Percentiles rank a stretch among this genome's conserved stretches.
Evolutionary conservation across 2,888 invertebrate genomes (phyloP).

Genomic region (Atherix ibis): DNA sequence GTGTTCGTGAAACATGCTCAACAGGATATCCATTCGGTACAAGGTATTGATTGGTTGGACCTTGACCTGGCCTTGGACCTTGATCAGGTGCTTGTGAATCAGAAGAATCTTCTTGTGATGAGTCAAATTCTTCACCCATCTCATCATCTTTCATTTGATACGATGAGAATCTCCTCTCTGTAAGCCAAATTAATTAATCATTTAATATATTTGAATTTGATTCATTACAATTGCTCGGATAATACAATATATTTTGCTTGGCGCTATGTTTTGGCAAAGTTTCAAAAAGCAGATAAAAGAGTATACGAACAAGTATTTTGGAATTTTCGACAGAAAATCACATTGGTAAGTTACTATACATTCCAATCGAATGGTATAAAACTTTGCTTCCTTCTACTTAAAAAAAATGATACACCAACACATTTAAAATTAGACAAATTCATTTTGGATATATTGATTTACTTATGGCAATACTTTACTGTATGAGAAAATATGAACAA

Average conservation of each 20-base stretch:
- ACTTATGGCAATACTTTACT: too few relatives aligned
- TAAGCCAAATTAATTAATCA: background rate
- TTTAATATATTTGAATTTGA: too few relatives aligned
- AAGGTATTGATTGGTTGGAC: conserved; percentile 19
- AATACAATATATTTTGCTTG: background rate
- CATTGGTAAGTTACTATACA: too few relatives aligned
- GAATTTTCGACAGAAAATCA: too few relatives aligned
- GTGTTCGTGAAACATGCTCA: conserved; percentile 23
- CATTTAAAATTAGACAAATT: too few relatives aligned
- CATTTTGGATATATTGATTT: too few relatives aligned
- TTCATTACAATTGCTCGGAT: too few relatives aligned
- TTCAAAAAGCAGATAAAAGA: background rate
- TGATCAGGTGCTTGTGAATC: conserved; percentile 19
- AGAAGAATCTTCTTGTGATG: conserved; percentile 28
- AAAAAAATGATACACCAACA: too few relatives aligned
- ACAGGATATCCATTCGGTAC: conserved; percentile 10
- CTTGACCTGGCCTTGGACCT: conserved; percentile 16
- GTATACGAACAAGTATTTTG: too few relatives aligned
- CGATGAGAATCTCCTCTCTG: conserved; percentile 30
- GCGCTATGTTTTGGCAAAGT: background rate
- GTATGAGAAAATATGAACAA: too few relatives aligned
- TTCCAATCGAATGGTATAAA: too few relatives aligned
- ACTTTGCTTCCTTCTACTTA: too few relatives aligned
- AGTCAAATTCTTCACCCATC: conserved; percentile 23
- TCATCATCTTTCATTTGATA: conserved; percentile 19